Evolutionary conservation across 1,140 invertebrate species (phyloP).

Genomic region (Mylabris phalerata): DNA sequence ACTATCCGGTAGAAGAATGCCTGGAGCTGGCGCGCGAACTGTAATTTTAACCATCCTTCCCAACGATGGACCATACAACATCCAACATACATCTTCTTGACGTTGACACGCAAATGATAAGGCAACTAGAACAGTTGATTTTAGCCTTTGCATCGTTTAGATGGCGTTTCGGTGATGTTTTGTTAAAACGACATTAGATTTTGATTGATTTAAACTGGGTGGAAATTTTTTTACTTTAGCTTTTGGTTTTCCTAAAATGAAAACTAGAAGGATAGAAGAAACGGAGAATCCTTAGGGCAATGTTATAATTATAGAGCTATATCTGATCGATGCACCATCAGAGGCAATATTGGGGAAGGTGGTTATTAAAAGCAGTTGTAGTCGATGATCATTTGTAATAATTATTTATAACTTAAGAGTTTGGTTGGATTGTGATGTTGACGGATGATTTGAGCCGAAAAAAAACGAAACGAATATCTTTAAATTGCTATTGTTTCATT

Average conservation of each 20-base stretch:
- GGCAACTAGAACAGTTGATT: slow-evolving; percentile 1
- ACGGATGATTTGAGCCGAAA: no score
- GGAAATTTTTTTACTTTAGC: no score
- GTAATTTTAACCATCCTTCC: slow-evolving; percentile 21
- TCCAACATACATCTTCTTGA: slow-evolving; percentile 27
- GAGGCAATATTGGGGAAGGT: slow-evolving; percentile 28
- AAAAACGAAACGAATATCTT: no score
- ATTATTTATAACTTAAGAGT: slow-evolving; percentile 36
- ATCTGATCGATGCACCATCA: slow-evolving; percentile 37
- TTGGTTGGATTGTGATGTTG: no score
- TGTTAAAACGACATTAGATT: no score
- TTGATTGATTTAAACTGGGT: no score
- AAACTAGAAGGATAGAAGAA: no score
- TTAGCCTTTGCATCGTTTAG: no score
- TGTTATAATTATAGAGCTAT: slow-evolving; percentile 35
- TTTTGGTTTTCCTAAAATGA: no score
- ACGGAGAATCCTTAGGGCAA: slow-evolving; percentile 3
- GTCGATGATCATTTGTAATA: slow-evolving; percentile 35
- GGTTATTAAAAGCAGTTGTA: slow-evolving; percentile 36
- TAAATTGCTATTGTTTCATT: no score
- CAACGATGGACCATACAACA: no score
- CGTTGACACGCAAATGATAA: slow-evolving; percentile 32
- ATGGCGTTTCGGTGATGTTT: no score
- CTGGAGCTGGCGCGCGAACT: slow-evolving; percentile 18
- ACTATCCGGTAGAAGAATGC: slow-evolving; percentile 23